Base-by-base conservation (phyloP, 2,888 invertebrate genomes). In the Nebria salina region DNA sequence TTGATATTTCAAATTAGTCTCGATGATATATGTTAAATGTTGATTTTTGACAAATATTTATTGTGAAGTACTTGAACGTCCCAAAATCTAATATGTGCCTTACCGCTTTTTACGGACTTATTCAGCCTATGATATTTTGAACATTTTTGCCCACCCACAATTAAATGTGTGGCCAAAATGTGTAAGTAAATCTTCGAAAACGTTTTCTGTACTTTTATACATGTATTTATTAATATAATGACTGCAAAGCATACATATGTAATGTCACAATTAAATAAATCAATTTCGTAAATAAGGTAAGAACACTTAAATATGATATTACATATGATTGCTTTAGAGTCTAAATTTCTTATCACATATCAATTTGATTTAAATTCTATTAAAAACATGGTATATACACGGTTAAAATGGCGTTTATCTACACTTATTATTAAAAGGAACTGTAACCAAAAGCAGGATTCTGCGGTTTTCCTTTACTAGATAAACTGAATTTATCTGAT, bases 41-140 rank as follows among this genome's bases (percentile, higher is more conserved):
- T 66, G 8, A 66, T 66, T 54, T 20, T 13, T 54, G 7, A 66
- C 66, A 66, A 15, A 66, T 66, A 15, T 20, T 70, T 70, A 70
- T 70, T 11, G 25, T 70, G 70, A 25, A 70, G 11, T 70, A 70
- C 20, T 70, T 25, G 3, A 70, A 25, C 20, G 34, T 75, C 80
- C 80, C 80, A 75, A 75, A 75, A 75, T 74, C 70, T 54, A 54
- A 80, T 42, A 79, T 80, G 80, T 80, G 80, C 80, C 80, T 80
- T 80, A 75, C 80, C 75, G 80, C 80, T 80, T 80, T 73, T 68
- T 72, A 72, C 80, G 80, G 75, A 80, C 26, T 75, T 75, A 64
- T 75, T 72, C 54, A 75, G 26, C 70, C 66, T 66, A 66, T 8
- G 25, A 66, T 66, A 66, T 66, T 7, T 66, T 66, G 13, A 66